Conservation (phyloP, 2,797 vertebrate species). For the Neosilurus hyrtlii region DNA sequence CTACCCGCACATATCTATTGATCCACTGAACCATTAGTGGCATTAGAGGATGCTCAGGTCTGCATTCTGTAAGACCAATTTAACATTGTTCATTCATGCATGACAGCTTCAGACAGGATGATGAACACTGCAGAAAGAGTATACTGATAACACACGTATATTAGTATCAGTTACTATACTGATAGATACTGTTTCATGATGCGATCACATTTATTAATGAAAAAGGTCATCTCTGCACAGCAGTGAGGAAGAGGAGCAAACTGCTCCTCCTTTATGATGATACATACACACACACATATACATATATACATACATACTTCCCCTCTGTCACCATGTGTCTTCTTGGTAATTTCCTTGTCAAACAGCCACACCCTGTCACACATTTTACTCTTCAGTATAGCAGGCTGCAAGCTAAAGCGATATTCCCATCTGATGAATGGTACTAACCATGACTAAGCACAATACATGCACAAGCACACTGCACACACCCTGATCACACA, state of each 20-base stretch:
- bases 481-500: conserved; percentile 58
- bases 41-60: not conserved
- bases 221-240: not conserved
- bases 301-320: not conserved
- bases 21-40: conserved; percentile 16
- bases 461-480: conserved; percentile 1
- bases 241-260: not conserved
- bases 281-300: not conserved
- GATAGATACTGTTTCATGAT: not conserved
- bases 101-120: not conserved
- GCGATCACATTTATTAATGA: not conserved
- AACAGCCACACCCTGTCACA: not conserved
- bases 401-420: not conserved
- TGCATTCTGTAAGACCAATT: conserved; percentile 5
- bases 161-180: not conserved
- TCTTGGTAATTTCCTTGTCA: not conserved
- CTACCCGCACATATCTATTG: conserved; percentile 2
- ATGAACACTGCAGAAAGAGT: not conserved
- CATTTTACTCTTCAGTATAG: not conserved
- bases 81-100: conserved; percentile 1
- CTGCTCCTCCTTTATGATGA: not conserved
- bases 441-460: conserved; percentile 27
- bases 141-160: not conserved
- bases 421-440: not conserved
- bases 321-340: not conserved